A percentile compares a stretch with the other conserved stretches of the same genome.
phyloP scores from a whole-genome alignment of 1,140 invertebrate species.

The Lepeophtheirus salmonis region DNA sequence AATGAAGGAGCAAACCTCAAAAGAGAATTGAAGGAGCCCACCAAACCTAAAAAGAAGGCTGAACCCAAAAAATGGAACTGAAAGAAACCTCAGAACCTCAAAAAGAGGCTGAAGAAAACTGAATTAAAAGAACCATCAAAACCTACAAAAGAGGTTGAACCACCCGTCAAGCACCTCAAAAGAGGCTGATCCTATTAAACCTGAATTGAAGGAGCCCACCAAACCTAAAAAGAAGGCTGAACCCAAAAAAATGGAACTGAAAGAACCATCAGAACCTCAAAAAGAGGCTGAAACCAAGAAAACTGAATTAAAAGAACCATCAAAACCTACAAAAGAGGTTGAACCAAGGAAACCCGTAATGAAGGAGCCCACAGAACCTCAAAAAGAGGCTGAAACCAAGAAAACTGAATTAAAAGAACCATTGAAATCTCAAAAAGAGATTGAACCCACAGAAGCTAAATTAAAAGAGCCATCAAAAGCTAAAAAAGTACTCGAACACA shows the following conservation, averaged over 20 bases:
- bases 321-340: not conserved
- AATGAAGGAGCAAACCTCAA: too few species aligned
- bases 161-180: not conserved
- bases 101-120: not conserved
- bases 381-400: constrained; percentile 26
- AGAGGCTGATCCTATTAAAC: constrained; percentile 27
- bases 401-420: constrained; percentile 11
- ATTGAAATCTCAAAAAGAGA: not conserved
- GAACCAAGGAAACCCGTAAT: constrained; percentile 19
- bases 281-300: constrained; percentile 26
- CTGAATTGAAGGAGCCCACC: constrained; percentile 25
- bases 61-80: not conserved
- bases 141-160: not conserved
- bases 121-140: not conserved
- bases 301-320: constrained; percentile 1
- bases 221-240: constrained; percentile 22
- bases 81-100: not conserved
- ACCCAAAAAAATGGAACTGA: constrained; percentile 23
- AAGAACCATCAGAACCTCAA: constrained; percentile 26
- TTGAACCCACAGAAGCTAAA: constrained; percentile 18
- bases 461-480: constrained; percentile 25
- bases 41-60: too few species aligned
- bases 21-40: too few species aligned
- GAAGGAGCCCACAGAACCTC: constrained; percentile 25
- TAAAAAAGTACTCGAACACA: constrained; percentile 26